Evolutionary conservation across 2,888 invertebrate genomes (phyloP).

Genomic region (Scelioninae gen. 2): DNA sequence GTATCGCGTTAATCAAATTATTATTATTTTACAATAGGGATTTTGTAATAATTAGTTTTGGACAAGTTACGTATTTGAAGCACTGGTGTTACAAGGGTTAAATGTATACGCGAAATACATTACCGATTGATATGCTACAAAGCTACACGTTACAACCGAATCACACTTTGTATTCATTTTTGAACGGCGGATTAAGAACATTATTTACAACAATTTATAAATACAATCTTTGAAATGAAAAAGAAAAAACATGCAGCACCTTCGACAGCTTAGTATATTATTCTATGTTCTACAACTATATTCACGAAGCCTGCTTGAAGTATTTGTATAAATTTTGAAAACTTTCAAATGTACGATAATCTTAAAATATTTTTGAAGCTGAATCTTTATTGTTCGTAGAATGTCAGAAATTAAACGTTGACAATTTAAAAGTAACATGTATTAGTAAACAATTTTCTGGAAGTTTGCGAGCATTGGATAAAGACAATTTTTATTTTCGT

Average conservation of each 20-base stretch:
- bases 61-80: no score
- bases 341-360: conserved; percentile 26
- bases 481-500: not conserved
- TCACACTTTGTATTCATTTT: no score
- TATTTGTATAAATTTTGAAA: conserved; percentile 19
- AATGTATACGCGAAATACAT: no score
- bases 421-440: not conserved
- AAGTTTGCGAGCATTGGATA: not conserved
- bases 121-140: no score
- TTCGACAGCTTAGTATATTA: conserved; percentile 27
- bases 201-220: conserved; percentile 27
- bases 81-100: no score
- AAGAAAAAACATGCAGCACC: conserved; percentile 22
- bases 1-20: no score
- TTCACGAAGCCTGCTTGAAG: conserved; percentile 16
- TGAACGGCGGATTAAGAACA: conserved; percentile 8
- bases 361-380: conserved; percentile 32
- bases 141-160: no score
- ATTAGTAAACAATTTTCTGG: conserved; percentile 3
- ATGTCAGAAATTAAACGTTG: conserved; percentile 3
- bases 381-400: conserved; percentile 27
- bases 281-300: conserved; percentile 10
- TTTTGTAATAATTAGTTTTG: no score
- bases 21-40: no score
- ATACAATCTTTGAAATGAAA: conserved; percentile 1